These are phyloP conservation scores for Erebia palarica DNA, from an alignment of 2,888 invertebrate genomes.

Conservation along the genomic window DNA sequence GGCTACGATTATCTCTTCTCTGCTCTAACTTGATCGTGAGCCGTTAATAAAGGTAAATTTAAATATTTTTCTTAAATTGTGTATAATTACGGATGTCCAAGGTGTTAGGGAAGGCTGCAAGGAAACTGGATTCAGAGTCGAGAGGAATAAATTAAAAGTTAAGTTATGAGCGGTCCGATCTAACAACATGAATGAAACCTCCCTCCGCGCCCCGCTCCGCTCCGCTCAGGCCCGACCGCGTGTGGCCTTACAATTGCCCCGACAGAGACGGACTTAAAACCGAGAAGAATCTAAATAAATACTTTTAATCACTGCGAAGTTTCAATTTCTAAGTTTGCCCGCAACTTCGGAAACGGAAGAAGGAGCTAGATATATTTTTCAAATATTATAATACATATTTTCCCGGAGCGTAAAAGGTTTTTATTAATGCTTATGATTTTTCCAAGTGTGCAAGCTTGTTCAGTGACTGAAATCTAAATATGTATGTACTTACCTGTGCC, in stretches of 20 bases:
- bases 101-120: slow-evolving; percentile 61
- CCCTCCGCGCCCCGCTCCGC: slow-evolving; percentile 46
- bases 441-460: no score
- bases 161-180: slow-evolving; percentile 80
- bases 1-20: slow-evolving; percentile 27
- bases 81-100: slow-evolving; percentile 62
- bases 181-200: slow-evolving; percentile 82
- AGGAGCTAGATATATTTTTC: no score
- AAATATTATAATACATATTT: no score
- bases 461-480: no score
- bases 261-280: slow-evolving; percentile 61
- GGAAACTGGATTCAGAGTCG: slow-evolving; percentile 66
- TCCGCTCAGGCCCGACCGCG: slow-evolving; percentile 59
- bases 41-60: slow-evolving; percentile 51
- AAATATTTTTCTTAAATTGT: slow-evolving; percentile 55
- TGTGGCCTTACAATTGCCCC: slow-evolving; percentile 72
- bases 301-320: not conserved
- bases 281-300: slow-evolving; percentile 5
- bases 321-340: not conserved
- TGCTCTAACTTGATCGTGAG: slow-evolving; percentile 34
- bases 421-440: no score
- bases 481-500: no score
- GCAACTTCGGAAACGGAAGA: no score
- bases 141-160: slow-evolving; percentile 80
- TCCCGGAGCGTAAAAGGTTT: no score